Percentiles rank a stretch among this genome's conserved stretches.
phyloP scores from a whole-genome alignment of 2,888 invertebrate genomes.

The Linyphia triangularis region DNA sequence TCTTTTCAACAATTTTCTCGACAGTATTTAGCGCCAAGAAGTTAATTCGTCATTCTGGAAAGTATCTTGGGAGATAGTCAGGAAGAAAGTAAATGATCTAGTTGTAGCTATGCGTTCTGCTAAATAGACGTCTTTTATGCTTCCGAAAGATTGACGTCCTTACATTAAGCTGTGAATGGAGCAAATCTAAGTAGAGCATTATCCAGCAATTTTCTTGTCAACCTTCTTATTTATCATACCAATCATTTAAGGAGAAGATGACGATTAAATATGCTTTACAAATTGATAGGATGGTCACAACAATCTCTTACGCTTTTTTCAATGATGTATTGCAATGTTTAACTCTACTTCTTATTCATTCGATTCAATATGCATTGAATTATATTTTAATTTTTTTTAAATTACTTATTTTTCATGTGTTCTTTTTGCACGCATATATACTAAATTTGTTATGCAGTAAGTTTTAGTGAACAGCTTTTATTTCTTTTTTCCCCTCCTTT shows the following conservation, averaged over 20 bases:
- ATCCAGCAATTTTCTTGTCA: conserved; percentile 63
- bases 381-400: too few relatives aligned
- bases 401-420: too few relatives aligned
- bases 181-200: conserved; percentile 52
- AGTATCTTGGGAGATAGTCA: conserved; percentile 35
- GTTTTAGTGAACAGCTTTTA: too few relatives aligned
- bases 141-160: conserved; percentile 40
- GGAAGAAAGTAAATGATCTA: conserved; percentile 57
- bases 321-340: too few relatives aligned
- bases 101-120: conserved; percentile 51
- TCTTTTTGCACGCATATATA: too few relatives aligned
- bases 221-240: conserved; percentile 36
- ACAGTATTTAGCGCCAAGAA: conserved; percentile 64
- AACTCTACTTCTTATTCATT: too few relatives aligned
- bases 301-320: too few relatives aligned
- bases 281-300: too few relatives aligned
- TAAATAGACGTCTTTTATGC: conserved; percentile 57
- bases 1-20: conserved; percentile 64
- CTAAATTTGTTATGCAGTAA: too few relatives aligned
- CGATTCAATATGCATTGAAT: too few relatives aligned
- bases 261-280: too few relatives aligned
- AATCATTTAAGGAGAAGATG: neutral
- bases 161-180: conserved; percentile 35
- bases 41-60: conserved; percentile 63
- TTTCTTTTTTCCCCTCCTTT: too few relatives aligned